Evolutionary conservation across 2,888 invertebrate species (phyloP), one percentile per base, ranked within the genome.

Genomic region (Lithophane ornitopus): DNA sequence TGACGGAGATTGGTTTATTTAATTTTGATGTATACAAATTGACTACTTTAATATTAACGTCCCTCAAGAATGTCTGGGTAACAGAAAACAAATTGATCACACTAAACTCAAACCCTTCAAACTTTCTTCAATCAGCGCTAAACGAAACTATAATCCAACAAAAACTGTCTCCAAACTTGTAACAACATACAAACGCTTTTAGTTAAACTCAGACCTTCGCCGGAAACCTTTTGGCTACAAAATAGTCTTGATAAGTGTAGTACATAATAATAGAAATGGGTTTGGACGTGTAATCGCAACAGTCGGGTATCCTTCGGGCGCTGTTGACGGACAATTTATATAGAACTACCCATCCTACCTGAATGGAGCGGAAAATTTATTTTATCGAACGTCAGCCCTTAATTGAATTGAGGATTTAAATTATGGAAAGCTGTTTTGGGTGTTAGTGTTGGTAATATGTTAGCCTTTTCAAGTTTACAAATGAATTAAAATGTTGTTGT

Each of bases 291-390:
- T 85, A 70, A 80, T 85, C 74, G 79, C 83, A 83, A 79, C 67
- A 72, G 66, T 65, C 69, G 62, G 78, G 76, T 80, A 70, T 80
- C 81, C 76, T 70, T 73, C 68, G 79, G 73, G 69, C 69, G 56
- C 26, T 79, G 73, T 76, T 77, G 75, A 82, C 80, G 73, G 66
- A 83, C 80, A 80, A 80, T 81, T 81, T 87, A 78, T 75, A 81
- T 83, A 76, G 66, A 76, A 76, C 72, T 74, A 68, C 74, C 77
- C 28, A 52, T 76, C 74, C 68, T 67, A 73, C 80, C 80, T 78
- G 76, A 78, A 85, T 78, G 78, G 65, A 78, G 71, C 66, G 54
- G 69, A 62, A 77, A 80, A 76, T 72, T 77, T 87, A 87, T 86
- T 79, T 78, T 58, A 74, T 72, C 68, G 46, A 46, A 71, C 69